Evolutionary conservation across 2,888 invertebrate genomes (phyloP), one percentile per base, ranked within the genome.

Genomic region (Drosophila incognita): DNA sequence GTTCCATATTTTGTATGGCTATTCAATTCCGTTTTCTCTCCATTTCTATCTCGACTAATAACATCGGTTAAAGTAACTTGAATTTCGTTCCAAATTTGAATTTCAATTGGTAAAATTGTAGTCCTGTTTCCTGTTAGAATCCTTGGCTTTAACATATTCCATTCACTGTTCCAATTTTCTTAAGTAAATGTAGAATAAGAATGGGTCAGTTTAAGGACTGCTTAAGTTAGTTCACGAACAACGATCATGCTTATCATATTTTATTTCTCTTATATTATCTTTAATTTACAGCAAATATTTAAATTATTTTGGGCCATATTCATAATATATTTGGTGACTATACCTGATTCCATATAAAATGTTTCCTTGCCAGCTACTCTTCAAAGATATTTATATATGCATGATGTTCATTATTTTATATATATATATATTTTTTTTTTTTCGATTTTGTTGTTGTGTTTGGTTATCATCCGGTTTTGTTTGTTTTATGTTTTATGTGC

Each of bases 401-500:
- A 7, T 2, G 1, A 46, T 46, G 21, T 21, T 13, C 15, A 15
- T 21, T 21, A 15, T 15, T 15, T 15, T 5, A 29, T 6, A 29
- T 46, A 46, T 5, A 29, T 6, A 29, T 46, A 46, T 21, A 2
- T 6, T 42, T n/a, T 29, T 27, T 13, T 4, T n/a, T 24, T 18
- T 15, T 29, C 1, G 29, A 31, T 33, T 31, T 33, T 33, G 0
- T 33, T 33, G 33, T n/a, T 36, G 31, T 8, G 2, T 52, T 52
- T 31, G 35, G 18, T 27, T 42, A 38, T 63, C 10, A 49, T 35
- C 21, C 21, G 7, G 35, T 52, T 36, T 29, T 49, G 24, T 64
- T 8, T 69, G 29, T 71, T 74, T 67, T 15, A 48, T 72, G 60
- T 76, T 76, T 76, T 60, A 66, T 77, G 58, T 27, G 54, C 29